A percentile compares a stretch with the other conserved stretches of the same genome.
Evolutionary conservation across 92 coral and sea anemone genomes (phyloP).

Genomic region (Bergia puertoricense): DNA sequence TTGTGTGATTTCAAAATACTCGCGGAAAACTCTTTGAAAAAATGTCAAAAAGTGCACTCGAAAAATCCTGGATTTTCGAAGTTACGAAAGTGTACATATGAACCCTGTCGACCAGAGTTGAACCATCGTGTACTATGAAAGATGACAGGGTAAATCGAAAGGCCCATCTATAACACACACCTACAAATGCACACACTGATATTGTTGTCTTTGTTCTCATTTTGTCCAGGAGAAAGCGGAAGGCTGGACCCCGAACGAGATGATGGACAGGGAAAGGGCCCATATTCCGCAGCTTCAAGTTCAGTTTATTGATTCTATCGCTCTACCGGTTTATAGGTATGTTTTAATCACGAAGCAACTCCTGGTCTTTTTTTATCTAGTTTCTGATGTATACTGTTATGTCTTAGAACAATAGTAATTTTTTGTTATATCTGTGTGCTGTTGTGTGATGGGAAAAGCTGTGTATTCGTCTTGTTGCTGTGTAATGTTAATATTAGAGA

Average conservation of each 20-base stretch:
- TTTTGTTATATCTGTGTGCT: neutral
- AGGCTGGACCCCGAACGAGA: conserved; percentile 39
- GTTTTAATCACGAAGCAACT: neutral
- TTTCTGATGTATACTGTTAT: neutral
- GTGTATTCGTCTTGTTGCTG: neutral
- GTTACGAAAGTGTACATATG: too few relatives aligned
- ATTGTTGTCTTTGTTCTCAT: neutral
- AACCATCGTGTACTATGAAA: neutral
- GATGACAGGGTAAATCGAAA: neutral
- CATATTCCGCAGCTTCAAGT: conserved; percentile 41
- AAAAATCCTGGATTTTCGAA: too few relatives aligned
- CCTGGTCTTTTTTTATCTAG: too few relatives aligned
- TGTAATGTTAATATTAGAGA: too few relatives aligned
- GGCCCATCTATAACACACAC: neutral
- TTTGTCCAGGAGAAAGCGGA: conserved; percentile 27
- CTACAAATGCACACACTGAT: neutral
- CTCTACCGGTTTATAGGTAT: conserved; percentile 34
- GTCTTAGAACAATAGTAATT: neutral
- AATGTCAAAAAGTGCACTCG: too few relatives aligned
- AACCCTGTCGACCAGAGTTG: neutral
- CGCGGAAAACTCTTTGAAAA: too few relatives aligned
- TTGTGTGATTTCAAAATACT: too few relatives aligned
- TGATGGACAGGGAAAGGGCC: conserved; percentile 40
- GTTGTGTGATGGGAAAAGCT: neutral
- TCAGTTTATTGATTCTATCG: conserved; percentile 37